Base-by-base conservation (phyloP, 2,113 vertebrate species). In the Oceanodroma tethys region DNA sequence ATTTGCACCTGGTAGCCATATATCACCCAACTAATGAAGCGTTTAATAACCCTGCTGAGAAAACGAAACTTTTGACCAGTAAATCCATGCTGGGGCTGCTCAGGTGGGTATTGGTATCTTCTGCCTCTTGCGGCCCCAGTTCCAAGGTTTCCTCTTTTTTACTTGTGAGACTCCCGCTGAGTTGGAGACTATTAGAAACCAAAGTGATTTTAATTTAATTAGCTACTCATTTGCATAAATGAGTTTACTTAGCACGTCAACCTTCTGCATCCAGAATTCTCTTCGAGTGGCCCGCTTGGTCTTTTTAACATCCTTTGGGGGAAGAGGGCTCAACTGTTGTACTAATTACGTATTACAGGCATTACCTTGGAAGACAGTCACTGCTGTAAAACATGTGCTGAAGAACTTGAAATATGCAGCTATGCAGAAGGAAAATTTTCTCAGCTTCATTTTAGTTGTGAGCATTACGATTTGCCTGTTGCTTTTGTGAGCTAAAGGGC, bases 11-110 rank as follows among this genome's bases (percentile, higher is more conserved):
- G 95, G 74, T 81, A 88, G 79, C 70, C 94, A 72, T 95, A 71
- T 67, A 91, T 98, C 88, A 78, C 78, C 70, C 81, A 86, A 58
- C 73, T 97, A 96, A 98, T 75, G 95, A 97, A 93, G 88, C 88
- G 89, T 97, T 97, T 97, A 96, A 98, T 97, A 94, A 96, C 96
- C 87, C 90, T 48, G 36, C 78, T 55, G 94, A 93, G 97, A 85
- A 95, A 96, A 97, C 80, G 86, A 88, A 96, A 79, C 85, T 95
- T 95, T 45, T 47, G 55, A 82, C 82, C 45, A 40, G 81, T 52
- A 43, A 74, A 86, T 75, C 82, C 81, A n/a, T 76, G 72, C 94
- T 87, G 95, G 81, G 86, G 47, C 43, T 53, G 21, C 84, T 83
- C 27, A 5, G 21, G 83, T 60, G 19, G 3, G 23, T 10, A 10